These are phyloP conservation scores for Heliconius congener DNA, from an alignment of 1,140 invertebrate genomes.

Conservation along the genomic window DNA sequence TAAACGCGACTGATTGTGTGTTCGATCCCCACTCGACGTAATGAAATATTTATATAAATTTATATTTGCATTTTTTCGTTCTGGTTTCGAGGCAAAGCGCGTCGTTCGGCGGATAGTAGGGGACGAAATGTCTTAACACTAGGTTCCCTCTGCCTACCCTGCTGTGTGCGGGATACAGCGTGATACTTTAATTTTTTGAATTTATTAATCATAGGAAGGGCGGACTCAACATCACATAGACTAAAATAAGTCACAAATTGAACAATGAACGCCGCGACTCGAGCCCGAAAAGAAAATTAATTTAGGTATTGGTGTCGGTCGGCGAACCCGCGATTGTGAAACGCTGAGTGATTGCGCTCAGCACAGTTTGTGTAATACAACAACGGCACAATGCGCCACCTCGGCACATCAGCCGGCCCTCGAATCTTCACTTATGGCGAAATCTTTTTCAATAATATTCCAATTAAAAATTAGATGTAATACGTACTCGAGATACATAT, in stretches of 20 bases:
- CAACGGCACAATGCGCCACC: constrained; percentile 53
- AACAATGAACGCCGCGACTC: constrained; percentile 71
- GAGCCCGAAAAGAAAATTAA: constrained; percentile 78
- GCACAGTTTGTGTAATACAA: constrained; percentile 74
- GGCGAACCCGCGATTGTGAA: constrained; percentile 75
- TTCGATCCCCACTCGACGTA: too few relatives aligned
- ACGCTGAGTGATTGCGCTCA: constrained; percentile 72
- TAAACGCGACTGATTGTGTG: too few relatives aligned
- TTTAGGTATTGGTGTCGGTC: constrained; percentile 79
- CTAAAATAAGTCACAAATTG: constrained; percentile 67
- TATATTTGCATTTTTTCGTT: too few relatives aligned
- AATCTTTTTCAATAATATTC: constrained; percentile 42
- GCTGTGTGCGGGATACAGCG: too few relatives aligned
- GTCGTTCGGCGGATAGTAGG: too few relatives aligned
- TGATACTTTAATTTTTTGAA: too few relatives aligned
- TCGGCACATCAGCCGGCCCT: constrained; percentile 51
- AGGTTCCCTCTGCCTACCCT: too few relatives aligned
- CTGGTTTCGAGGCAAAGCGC: too few relatives aligned
- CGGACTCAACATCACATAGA: background rate
- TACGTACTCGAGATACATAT: background rate
- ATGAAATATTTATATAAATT: too few relatives aligned
- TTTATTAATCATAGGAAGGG: background rate
- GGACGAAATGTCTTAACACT: too few relatives aligned
- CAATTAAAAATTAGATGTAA: constrained; percentile 4
- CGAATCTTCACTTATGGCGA: constrained; percentile 67